phyloP scores from a whole-genome alignment of 1,140 invertebrate species.

The Drosophila funebris region DNA sequence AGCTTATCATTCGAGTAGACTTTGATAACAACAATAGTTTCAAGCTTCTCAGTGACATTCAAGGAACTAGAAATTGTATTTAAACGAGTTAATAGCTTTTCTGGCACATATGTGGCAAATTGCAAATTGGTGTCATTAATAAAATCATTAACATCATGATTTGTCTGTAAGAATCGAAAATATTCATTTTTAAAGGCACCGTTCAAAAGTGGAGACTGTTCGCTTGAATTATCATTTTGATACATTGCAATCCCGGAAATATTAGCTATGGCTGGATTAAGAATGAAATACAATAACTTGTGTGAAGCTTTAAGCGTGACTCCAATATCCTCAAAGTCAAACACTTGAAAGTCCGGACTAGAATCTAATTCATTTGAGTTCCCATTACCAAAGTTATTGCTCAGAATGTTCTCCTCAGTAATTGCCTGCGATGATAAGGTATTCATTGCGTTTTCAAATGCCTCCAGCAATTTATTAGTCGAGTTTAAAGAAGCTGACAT shows the following conservation, averaged over 20 bases:
- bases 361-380: neutral
- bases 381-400: neutral
- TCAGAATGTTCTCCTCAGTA: neutral
- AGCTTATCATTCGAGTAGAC: slow-evolving; percentile 85
- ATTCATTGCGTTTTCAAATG: slow-evolving; percentile 83
- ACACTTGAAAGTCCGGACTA: slow-evolving; percentile 29
- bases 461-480: slow-evolving; percentile 85
- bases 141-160: slow-evolving; percentile 84
- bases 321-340: slow-evolving; percentile 62
- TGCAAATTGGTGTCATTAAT: slow-evolving; percentile 84
- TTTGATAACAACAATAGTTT: slow-evolving; percentile 83
- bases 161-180: slow-evolving; percentile 83
- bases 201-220: neutral
- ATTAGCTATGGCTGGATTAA: slow-evolving; percentile 85
- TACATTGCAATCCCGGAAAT: slow-evolving; percentile 86
- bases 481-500: slow-evolving; percentile 85
- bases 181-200: slow-evolving; percentile 83
- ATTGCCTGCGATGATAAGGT: slow-evolving; percentile 32
- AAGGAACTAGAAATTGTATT: slow-evolving; percentile 52
- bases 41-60: slow-evolving; percentile 7
- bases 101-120: slow-evolving; percentile 85
- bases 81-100: slow-evolving; percentile 81
- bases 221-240: slow-evolving; percentile 4
- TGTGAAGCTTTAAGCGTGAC: slow-evolving; percentile 71
- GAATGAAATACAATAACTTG: slow-evolving; percentile 84